Conservation (phyloP, 1,140 invertebrate genomes). For the Pomacea maculata region DNA sequence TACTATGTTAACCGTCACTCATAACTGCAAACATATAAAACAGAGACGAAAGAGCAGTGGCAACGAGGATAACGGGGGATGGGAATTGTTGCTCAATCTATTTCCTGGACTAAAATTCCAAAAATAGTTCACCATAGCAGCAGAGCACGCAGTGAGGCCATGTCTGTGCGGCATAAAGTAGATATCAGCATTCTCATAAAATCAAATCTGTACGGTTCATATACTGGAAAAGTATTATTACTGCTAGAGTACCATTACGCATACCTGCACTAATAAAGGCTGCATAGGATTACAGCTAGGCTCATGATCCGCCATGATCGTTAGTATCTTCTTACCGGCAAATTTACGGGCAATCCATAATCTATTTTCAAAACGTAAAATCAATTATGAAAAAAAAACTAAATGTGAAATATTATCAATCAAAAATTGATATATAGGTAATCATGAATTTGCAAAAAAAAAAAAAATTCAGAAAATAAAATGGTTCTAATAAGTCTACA, state of each 20-base stretch:
- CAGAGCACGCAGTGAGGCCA: neutral
- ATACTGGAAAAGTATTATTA: neutral
- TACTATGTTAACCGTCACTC: too few species aligned
- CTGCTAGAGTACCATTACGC: neutral
- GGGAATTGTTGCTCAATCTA: neutral
- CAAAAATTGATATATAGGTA: neutral
- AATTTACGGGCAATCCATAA: neutral
- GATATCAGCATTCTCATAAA: neutral
- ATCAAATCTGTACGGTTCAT: neutral
- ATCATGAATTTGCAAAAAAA: neutral
- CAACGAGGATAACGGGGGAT: too few species aligned
- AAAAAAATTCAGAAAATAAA: neutral
- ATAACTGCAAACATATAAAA: too few species aligned
- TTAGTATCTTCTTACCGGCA: neutral
- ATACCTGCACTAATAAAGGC: constrained; percentile 41
- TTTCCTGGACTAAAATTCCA: neutral
- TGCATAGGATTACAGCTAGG: constrained; percentile 58
- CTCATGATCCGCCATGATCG: constrained; percentile 49
- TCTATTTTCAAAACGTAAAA: neutral
- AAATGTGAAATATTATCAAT: too few species aligned
- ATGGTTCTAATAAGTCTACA: neutral
- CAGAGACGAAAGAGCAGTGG: too few species aligned
- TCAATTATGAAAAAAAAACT: neutral
- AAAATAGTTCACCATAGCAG: neutral
- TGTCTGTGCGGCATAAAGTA: neutral